A percentile compares a stretch with the other conserved stretches of the same genome.
phyloP scores from a whole-genome alignment of 37 sponge, comb jelly and placozoan genomes.

The Bolinopsis microptera region DNA sequence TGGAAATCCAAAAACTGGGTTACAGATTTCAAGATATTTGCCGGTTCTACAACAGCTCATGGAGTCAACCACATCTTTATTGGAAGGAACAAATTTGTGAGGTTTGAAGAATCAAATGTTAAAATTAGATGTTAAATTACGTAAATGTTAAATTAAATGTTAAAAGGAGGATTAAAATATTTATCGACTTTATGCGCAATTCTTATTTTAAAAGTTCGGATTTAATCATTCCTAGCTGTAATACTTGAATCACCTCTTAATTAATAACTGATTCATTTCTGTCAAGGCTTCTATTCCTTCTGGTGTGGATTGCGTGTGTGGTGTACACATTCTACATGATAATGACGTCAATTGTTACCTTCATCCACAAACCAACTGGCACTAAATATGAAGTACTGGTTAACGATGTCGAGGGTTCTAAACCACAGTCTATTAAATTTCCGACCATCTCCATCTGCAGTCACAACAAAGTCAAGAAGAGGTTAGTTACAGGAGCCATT shows the following conservation, averaged over 20 bases:
- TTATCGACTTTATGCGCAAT: too few species aligned
- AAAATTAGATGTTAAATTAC: neutral
- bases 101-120: neutral
- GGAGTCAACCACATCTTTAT: slow-evolving; percentile 22
- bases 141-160: too few species aligned
- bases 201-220: too few species aligned
- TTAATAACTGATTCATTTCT: neutral
- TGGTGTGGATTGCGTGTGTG: slow-evolving; percentile 32
- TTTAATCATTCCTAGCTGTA: too few species aligned
- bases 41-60: slow-evolving; percentile 9
- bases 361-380: slow-evolving; percentile 33
- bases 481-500: neutral
- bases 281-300: neutral
- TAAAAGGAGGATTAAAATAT: too few species aligned
- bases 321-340: slow-evolving; percentile 5
- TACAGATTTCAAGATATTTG: neutral
- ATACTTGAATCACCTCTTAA: too few species aligned
- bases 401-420: neutral
- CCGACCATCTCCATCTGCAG: neutral
- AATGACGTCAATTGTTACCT: slow-evolving; percentile 29
- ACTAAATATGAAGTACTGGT: slow-evolving; percentile 7
- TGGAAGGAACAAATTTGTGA: neutral
- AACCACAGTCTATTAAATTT: slow-evolving; percentile 20
- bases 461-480: slow-evolving; percentile 37
- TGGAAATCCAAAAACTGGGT: neutral